phyloP scores from a whole-genome alignment of 1,140 invertebrate genomes.

The Globodera ellingtonae region DNA sequence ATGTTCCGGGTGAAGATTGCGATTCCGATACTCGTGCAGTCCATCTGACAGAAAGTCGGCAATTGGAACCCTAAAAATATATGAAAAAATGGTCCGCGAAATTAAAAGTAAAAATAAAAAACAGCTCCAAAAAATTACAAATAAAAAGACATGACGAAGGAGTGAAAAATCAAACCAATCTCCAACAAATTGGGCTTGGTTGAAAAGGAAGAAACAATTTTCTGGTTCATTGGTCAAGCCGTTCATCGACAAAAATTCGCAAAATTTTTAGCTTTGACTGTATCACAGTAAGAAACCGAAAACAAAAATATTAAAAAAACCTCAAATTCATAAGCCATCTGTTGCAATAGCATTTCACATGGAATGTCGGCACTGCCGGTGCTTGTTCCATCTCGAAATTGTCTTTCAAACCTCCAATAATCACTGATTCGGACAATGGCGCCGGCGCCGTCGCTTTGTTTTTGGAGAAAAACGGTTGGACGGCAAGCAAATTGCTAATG shows the following conservation, averaged over 20 bases:
- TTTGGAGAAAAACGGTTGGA: constrained; percentile 32
- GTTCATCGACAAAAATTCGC: too few relatives aligned
- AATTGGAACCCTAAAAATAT: constrained; percentile 43
- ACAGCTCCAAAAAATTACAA: neutral
- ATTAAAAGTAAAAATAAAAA: neutral
- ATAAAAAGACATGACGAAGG: neutral
- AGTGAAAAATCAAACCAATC: neutral
- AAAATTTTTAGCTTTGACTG: too few relatives aligned
- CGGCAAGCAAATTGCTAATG: constrained; percentile 29
- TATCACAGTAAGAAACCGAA: neutral
- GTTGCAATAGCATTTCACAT: constrained; percentile 39
- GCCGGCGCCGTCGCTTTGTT: neutral
- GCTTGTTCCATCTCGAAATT: constrained; percentile 34
- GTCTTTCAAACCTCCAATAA: constrained; percentile 21
- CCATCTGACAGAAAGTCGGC: constrained; percentile 28
- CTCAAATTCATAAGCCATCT: constrained; percentile 46
- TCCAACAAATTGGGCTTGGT: neutral
- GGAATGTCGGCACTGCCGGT: constrained; percentile 28
- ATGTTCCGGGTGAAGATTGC: constrained; percentile 36
- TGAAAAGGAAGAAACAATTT: too few relatives aligned
- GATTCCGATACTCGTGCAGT: neutral
- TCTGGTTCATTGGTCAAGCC: too few relatives aligned
- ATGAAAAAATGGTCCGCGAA: neutral
- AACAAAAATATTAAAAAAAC: constrained; percentile 7
- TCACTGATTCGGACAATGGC: neutral